Conservation (phyloP, 1,140 invertebrate species). For the Lepidurus arcticus region DNA sequence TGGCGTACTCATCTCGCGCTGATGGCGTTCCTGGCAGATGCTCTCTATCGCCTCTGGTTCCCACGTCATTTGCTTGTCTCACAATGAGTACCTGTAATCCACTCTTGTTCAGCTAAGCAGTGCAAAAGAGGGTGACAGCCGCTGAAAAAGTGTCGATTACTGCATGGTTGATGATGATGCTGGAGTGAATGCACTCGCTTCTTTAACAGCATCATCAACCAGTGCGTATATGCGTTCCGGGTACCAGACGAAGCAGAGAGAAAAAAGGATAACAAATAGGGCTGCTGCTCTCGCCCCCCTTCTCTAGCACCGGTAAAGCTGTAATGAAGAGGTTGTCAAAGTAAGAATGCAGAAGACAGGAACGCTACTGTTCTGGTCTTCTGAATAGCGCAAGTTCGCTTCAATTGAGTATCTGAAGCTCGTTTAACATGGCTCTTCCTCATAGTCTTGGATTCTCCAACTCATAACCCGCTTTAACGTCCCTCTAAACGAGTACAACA, state of each 20-base stretch:
- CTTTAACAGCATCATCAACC: background rate
- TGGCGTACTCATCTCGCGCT: slow-evolving; percentile 17
- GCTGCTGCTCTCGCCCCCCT: background rate
- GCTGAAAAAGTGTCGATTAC: background rate
- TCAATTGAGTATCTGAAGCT: background rate
- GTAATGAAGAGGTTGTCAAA: background rate
- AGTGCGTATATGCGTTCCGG: background rate
- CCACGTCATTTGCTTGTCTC: slow-evolving; percentile 17
- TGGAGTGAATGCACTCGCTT: background rate
- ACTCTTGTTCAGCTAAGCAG: background rate
- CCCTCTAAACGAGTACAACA: background rate
- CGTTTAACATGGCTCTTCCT: background rate
- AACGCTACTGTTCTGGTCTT: background rate
- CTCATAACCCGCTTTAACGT: background rate
- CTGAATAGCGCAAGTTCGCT: background rate
- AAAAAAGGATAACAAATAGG: background rate
- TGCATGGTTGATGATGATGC: background rate
- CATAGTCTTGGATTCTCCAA: background rate
- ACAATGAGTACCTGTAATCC: slow-evolving; percentile 15
- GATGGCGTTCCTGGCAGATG: slow-evolving; percentile 7
- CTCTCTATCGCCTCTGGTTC: slow-evolving; percentile 2
- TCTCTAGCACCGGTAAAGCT: background rate
- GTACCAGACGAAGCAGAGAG: background rate
- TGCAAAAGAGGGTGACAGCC: background rate
- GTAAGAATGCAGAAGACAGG: background rate